Evolutionary conservation across 2,797 vertebrate genomes (phyloP).

Genomic region (Masticophis lateralis): DNA sequence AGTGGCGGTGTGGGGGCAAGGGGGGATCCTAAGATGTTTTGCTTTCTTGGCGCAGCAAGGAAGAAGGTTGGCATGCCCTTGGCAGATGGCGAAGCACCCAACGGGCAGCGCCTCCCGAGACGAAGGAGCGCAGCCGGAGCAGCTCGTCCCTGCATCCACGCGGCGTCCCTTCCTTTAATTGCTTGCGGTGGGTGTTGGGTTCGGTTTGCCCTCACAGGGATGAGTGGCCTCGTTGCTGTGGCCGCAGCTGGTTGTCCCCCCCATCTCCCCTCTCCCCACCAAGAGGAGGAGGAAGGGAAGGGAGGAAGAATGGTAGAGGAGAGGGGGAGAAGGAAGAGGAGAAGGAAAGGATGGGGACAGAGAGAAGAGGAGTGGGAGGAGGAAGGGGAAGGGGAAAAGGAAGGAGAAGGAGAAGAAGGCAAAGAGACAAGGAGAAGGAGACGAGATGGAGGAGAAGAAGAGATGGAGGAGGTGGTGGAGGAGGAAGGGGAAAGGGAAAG

Average conservation of each 20-base stretch:
- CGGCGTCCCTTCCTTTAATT: slow-evolving; percentile 33
- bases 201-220: background rate
- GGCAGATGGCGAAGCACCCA: background rate
- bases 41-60: background rate
- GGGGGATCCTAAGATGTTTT: background rate
- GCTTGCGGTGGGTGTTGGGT: slow-evolving; percentile 37
- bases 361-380: no score
- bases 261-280: no score
- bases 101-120: background rate
- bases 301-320: no score
- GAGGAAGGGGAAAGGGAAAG: no score
- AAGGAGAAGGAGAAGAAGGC: no score
- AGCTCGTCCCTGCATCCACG: background rate
- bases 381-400: no score
- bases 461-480: no score
- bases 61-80: background rate
- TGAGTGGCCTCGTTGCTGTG: background rate
- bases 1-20: no score
- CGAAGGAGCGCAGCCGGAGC: slow-evolving; percentile 10
- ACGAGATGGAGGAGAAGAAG: no score
- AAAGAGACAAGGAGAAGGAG: no score
- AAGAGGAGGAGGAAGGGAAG: background rate
- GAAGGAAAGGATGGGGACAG: no score
- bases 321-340: background rate
- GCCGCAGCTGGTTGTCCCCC: background rate